phyloP scores from a whole-genome alignment of 2,888 invertebrate species.

The Melanargia galathea region DNA sequence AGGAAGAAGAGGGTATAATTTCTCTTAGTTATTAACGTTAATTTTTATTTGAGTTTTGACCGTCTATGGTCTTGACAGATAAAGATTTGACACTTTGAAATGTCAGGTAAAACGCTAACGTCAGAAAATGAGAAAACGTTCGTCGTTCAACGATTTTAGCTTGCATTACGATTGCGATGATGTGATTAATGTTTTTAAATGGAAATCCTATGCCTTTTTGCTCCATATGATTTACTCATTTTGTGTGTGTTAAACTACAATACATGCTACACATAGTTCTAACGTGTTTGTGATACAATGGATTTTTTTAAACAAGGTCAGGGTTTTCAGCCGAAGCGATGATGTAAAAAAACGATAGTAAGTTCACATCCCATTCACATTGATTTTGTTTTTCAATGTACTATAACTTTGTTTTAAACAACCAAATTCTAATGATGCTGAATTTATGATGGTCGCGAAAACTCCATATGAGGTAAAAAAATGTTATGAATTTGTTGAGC shows the following conservation, averaged over 20 bases:
- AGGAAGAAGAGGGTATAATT: too few relatives aligned
- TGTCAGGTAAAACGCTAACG: too few relatives aligned
- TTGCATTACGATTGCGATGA: conserved; percentile 1
- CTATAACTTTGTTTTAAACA: neutral
- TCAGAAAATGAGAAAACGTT: too few relatives aligned
- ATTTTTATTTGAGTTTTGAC: too few relatives aligned
- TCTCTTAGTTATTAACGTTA: too few relatives aligned
- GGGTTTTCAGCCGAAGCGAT: conserved; percentile 62
- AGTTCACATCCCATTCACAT: conserved; percentile 27
- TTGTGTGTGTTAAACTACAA: conserved; percentile 1
- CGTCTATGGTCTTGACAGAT: neutral
- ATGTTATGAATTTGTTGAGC: neutral
- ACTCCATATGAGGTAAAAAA: neutral
- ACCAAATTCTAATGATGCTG: neutral
- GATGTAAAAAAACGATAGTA: conserved; percentile 66
- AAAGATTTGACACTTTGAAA: too few relatives aligned
- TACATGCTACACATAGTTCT: conserved; percentile 6
- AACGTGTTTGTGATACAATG: conserved; percentile 37
- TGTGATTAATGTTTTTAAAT: conserved; percentile 4
- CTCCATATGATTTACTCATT: neutral
- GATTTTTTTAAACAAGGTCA: conserved; percentile 57
- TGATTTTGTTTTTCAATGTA: conserved; percentile 16
- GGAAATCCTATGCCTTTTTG: conserved; percentile 1
- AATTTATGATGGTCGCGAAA: neutral
- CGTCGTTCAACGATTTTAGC: too few relatives aligned